A percentile compares a stretch with the other conserved stretches of the same genome.
phyloP scores from a whole-genome alignment of 2,888 invertebrate genomes.

The Patella depressa region DNA sequence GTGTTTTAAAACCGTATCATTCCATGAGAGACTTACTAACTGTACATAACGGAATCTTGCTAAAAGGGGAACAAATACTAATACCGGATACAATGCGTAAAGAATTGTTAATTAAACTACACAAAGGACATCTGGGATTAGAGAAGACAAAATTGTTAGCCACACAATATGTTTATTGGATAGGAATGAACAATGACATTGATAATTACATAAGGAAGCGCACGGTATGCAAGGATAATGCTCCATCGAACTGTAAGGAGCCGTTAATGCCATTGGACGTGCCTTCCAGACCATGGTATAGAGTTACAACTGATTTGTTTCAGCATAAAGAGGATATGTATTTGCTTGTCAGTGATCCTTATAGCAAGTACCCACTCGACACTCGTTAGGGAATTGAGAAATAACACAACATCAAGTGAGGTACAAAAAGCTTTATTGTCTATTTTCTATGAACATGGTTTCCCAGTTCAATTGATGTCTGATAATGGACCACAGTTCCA shows the following conservation, averaged over 20 bases:
- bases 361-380: background rate
- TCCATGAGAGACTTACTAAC: background rate
- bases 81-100: background rate
- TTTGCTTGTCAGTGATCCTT: background rate
- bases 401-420: background rate
- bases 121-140: background rate
- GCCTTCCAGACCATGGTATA: background rate
- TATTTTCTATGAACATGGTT: conserved; percentile 6
- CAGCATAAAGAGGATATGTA: background rate
- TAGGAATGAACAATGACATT: conserved; percentile 7
- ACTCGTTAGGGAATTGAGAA: background rate
- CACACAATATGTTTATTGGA: background rate
- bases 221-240: background rate
- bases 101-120: background rate
- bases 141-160: background rate
- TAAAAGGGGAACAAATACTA: conserved; percentile 1
- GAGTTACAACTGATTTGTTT: background rate
- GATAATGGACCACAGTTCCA: background rate
- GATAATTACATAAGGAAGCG: background rate
- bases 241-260: background rate
- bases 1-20: background rate
- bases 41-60: background rate
- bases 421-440: background rate
- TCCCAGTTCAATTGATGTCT: background rate
- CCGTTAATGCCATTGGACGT: conserved; percentile 1